These are phyloP conservation scores for Gobionotothen gibberifrons DNA, from an alignment of 2,797 vertebrate species.

Conservation along the genomic window DNA sequence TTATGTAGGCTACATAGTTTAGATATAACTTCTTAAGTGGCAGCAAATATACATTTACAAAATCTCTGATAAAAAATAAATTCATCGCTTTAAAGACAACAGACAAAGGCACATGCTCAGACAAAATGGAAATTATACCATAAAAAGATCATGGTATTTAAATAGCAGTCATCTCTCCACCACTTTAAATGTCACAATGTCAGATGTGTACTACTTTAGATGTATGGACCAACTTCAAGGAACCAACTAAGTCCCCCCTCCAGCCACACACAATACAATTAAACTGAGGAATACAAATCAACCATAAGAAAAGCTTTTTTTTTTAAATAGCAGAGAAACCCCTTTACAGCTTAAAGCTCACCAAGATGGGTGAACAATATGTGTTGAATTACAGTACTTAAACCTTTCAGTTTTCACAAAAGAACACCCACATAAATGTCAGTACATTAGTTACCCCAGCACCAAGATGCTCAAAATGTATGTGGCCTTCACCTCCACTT, in stretches of 20 bases:
- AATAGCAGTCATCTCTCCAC: slow-evolving; percentile 23
- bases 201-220: slow-evolving; percentile 26
- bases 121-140: slow-evolving; percentile 1
- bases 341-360: not conserved
- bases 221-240: not conserved
- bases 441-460: slow-evolving; percentile 7
- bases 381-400: slow-evolving; percentile 11
- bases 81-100: slow-evolving; percentile 3
- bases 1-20: slow-evolving; percentile 12
- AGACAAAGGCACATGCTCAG: not conserved
- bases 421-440: slow-evolving; percentile 12
- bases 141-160: slow-evolving; percentile 19
- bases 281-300: slow-evolving; percentile 10
- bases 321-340: slow-evolving; percentile 20
- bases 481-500: slow-evolving; percentile 38
- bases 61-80: slow-evolving; percentile 27
- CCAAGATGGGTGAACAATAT: not conserved
- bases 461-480: slow-evolving; percentile 17
- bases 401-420: slow-evolving; percentile 2
- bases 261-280: not conserved
- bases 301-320: not conserved
- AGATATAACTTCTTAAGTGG: not conserved
- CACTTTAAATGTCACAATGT: slow-evolving; percentile 8
- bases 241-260: not conserved
- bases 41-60: slow-evolving; percentile 35